Evolutionary conservation across 1,140 invertebrate genomes (phyloP).

Genomic region (Atta cephalotes): DNA sequence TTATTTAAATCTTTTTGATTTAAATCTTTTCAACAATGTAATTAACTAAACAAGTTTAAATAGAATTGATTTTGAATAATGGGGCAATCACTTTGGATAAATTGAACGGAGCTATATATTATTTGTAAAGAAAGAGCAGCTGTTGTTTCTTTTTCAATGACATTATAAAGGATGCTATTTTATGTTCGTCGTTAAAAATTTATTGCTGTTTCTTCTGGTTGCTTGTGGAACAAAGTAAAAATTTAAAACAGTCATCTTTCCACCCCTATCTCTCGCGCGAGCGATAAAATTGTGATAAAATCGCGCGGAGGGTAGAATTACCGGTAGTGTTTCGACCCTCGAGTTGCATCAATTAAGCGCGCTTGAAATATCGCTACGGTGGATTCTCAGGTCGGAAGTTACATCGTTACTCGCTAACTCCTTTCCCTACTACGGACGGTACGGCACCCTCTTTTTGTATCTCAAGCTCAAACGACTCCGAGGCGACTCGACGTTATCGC

Average conservation of each 20-base stretch:
- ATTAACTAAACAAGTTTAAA: background rate
- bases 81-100: background rate
- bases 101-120: background rate
- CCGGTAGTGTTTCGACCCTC: background rate
- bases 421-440: background rate
- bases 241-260: background rate
- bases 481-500: conserved; percentile 26
- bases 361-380: conserved; percentile 27
- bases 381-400: conserved; percentile 43
- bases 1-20: no score
- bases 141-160: background rate
- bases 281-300: conserved; percentile 47
- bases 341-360: conserved; percentile 28
- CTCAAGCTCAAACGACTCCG: conserved; percentile 25
- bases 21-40: background rate
- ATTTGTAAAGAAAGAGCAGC: background rate
- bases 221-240: background rate
- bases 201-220: background rate
- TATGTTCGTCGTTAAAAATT: conserved; percentile 7
- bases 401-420: conserved; percentile 22
- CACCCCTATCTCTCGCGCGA: background rate
- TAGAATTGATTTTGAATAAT: background rate
- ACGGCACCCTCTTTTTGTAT: conserved; percentile 27
- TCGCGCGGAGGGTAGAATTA: conserved; percentile 21
- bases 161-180: background rate